Evolutionary conservation across 1,140 invertebrate genomes (phyloP).

Genomic region (Kradibia gibbosae): DNA sequence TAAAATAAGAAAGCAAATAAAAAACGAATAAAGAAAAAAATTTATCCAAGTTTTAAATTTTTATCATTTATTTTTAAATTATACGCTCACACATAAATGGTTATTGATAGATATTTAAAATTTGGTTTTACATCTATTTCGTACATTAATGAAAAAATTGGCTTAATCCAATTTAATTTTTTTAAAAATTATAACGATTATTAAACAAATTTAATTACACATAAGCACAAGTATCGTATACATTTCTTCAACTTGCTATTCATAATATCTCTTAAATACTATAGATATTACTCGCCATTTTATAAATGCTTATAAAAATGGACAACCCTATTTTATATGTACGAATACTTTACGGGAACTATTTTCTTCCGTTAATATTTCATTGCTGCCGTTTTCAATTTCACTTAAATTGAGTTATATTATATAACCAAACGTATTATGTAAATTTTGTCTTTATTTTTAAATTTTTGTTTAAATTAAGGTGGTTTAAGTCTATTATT

Average conservation of each 20-base stretch:
- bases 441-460: background rate
- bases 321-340: background rate
- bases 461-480: conserved; percentile 3
- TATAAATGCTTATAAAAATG: background rate
- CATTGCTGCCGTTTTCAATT: background rate
- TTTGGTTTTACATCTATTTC: background rate
- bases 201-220: too few species aligned
- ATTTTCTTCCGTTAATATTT: background rate
- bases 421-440: background rate
- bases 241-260: background rate
- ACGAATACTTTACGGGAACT: background rate
- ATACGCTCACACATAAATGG: background rate
- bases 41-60: background rate
- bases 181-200: background rate
- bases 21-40: background rate
- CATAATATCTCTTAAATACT: background rate
- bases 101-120: background rate
- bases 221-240: background rate
- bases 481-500: background rate
- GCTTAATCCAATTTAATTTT: too few species aligned
- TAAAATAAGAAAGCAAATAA: conserved; percentile 18
- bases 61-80: background rate
- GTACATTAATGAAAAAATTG: too few species aligned
- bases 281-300: background rate
- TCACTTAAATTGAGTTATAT: background rate